These are phyloP conservation scores for Eidolon helvum DNA, from an alignment of 2,113 vertebrate genomes.

Conservation along the genomic window DNA sequence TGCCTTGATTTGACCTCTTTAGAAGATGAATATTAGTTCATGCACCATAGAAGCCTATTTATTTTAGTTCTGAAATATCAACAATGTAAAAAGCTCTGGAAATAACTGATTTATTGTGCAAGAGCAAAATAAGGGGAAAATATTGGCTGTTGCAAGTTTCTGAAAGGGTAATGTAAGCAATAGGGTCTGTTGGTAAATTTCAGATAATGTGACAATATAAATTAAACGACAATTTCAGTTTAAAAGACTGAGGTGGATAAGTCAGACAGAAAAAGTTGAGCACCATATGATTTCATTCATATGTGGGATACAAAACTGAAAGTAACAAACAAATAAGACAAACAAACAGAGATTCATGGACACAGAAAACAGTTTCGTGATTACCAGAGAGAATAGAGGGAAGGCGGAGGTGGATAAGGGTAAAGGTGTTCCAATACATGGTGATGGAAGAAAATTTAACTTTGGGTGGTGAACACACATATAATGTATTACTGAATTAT, in stretches of 20 bases:
- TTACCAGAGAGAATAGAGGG: too few relatives aligned
- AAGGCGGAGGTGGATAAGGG: too few relatives aligned
- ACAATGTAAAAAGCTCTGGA: not conserved
- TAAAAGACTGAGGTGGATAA: not conserved
- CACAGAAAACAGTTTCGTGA: too few relatives aligned
- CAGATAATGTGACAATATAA: not conserved
- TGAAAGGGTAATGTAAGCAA: not conserved
- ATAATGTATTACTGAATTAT: too few relatives aligned
- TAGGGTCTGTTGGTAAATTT: not conserved
- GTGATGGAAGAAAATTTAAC: too few relatives aligned
- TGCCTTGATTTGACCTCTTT: not conserved
- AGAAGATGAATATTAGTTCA: not conserved
- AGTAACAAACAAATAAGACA: too few relatives aligned
- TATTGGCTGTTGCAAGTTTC: not conserved
- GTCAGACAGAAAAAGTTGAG: too few relatives aligned
- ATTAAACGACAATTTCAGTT: not conserved
- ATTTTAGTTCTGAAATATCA: not conserved
- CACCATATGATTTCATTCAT: too few relatives aligned
- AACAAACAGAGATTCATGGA: too few relatives aligned
- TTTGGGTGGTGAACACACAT: too few relatives aligned
- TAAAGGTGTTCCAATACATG: too few relatives aligned
- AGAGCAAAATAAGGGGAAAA: constrained; percentile 7
- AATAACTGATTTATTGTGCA: not conserved
- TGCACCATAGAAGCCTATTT: not conserved
- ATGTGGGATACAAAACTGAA: too few relatives aligned